phyloP scores from a whole-genome alignment of 2,888 invertebrate genomes.

The Micropterix aruncella region DNA sequence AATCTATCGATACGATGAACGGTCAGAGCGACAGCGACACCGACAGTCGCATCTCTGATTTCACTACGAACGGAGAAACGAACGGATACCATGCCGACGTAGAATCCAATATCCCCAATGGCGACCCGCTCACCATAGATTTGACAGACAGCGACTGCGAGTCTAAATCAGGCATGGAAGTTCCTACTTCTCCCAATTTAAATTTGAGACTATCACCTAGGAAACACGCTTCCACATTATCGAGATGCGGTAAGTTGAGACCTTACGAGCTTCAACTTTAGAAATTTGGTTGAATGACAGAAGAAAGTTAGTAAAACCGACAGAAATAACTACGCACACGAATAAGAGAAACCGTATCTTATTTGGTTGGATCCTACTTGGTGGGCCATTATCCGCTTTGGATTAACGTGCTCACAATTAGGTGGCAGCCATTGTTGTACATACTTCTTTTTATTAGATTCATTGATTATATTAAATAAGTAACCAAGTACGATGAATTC shows the following conservation, averaged over 20 bases:
- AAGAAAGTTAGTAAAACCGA: no score
- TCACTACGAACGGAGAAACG: conserved; percentile 1
- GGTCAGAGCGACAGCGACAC: not conserved
- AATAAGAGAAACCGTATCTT: no score
- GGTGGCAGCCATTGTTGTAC: no score
- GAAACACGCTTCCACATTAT: conserved; percentile 11
- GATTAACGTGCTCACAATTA: no score
- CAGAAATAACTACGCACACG: no score
- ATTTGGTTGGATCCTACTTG: no score
- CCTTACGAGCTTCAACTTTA: no score
- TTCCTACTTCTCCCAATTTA: conserved; percentile 1
- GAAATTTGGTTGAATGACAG: no score
- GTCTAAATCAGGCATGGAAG: not conserved
- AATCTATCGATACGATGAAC: not conserved
- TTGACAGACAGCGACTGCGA: not conserved
- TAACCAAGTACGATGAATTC: no score
- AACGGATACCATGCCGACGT: conserved; percentile 1
- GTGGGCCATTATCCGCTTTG: no score
- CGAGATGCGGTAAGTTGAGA: conserved; percentile 11
- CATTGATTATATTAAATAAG: no score
- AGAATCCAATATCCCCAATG: not conserved
- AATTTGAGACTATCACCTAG: conserved; percentile 11
- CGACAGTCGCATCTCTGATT: not conserved
- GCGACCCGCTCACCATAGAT: not conserved
- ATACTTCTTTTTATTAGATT: no score